A percentile compares a stretch with the other conserved stretches of the same genome.
Conservation (phyloP, 2,113 vertebrate species). For the Chrysochloris asiatica region DNA sequence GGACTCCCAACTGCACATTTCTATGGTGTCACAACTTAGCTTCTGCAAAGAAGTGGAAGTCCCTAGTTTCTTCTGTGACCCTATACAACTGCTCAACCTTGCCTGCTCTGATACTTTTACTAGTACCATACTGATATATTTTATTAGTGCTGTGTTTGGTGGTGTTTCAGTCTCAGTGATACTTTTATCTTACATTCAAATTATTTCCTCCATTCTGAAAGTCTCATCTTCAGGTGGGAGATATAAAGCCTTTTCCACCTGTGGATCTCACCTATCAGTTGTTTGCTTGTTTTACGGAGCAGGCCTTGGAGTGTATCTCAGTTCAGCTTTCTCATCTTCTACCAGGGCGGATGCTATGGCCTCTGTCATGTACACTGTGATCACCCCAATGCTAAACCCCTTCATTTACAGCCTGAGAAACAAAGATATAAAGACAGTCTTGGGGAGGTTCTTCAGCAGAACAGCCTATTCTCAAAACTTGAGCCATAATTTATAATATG, state of each 20-base stretch:
- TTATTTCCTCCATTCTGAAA: background rate
- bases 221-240: background rate
- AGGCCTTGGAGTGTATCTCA: background rate
- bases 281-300: background rate
- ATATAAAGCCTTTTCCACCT: background rate
- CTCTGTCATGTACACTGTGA: background rate
- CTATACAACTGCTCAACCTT: conserved; percentile 12
- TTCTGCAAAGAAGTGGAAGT: background rate
- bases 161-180: background rate
- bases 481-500: background rate
- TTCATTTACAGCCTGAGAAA: background rate
- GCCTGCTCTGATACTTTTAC: background rate
- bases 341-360: background rate
- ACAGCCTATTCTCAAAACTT: background rate
- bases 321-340: background rate
- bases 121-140: background rate
- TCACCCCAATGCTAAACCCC: background rate
- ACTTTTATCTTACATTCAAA: background rate
- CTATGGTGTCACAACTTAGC: background rate
- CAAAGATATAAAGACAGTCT: background rate
- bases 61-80: conserved; percentile 49
- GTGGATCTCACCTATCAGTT: background rate
- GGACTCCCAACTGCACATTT: background rate
- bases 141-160: background rate
- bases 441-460: background rate